These are phyloP conservation scores for Perccottus glenii DNA, from an alignment of 2,113 vertebrate genomes.

Conservation along the genomic window DNA sequence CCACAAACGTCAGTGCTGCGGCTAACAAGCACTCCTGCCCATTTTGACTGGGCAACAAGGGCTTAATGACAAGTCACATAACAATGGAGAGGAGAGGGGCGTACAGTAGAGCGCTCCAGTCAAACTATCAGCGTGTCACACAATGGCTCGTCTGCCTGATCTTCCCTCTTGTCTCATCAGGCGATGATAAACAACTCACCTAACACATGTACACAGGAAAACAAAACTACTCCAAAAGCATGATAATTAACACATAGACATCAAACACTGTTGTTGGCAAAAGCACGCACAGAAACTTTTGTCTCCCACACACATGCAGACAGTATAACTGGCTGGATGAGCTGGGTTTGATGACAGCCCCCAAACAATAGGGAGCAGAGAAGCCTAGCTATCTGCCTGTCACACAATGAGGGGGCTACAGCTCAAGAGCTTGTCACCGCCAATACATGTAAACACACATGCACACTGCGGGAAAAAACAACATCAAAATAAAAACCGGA, in stretches of 20 bases:
- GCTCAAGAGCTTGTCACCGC: conserved; percentile 75
- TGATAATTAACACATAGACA: conserved; percentile 37
- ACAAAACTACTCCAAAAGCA: conserved; percentile 15
- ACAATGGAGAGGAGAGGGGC: conserved; percentile 69
- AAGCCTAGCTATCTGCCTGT: conserved; percentile 76
- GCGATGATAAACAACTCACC: conserved; percentile 39
- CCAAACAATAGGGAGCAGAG: conserved; percentile 76
- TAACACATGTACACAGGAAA: conserved; percentile 5
- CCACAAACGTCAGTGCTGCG: conserved; percentile 51
- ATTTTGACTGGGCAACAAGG: conserved; percentile 73
- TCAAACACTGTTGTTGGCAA: conserved; percentile 22
- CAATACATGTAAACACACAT: conserved; percentile 71
- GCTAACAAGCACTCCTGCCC: conserved; percentile 69
- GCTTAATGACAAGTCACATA: conserved; percentile 75
- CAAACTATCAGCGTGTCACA: conserved; percentile 63
- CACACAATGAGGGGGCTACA: conserved; percentile 73
- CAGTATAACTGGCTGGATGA: conserved; percentile 66
- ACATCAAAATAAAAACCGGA: conserved; percentile 67
- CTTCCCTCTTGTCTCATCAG: conserved; percentile 46
- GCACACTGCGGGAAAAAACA: conserved; percentile 45
- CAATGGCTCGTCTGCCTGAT: conserved; percentile 62
- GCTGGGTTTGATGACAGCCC: conserved; percentile 74
- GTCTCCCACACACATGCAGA: conserved; percentile 13
- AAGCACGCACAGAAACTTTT: conserved; percentile 42
- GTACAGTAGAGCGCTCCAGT: conserved; percentile 54